Evolutionary conservation across 2,797 vertebrate genomes (phyloP).

Genomic region (Premnoplex brunnescens): DNA sequence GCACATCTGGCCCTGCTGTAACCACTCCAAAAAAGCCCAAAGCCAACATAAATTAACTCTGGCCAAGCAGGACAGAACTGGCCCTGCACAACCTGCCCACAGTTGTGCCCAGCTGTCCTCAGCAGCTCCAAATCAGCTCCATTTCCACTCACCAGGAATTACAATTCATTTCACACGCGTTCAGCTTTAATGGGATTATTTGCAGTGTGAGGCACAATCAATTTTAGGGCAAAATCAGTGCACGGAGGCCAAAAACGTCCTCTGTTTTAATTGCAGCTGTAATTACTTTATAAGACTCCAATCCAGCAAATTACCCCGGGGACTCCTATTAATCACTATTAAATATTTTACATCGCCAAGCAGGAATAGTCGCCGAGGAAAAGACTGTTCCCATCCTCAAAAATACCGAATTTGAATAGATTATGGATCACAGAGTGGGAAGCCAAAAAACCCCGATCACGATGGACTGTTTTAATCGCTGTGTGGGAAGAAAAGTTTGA

Average conservation of each 20-base stretch:
- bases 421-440: not conserved
- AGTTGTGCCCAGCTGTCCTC: not conserved
- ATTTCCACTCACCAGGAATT: not conserved
- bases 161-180: not conserved
- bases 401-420: not conserved
- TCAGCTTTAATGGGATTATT: not conserved
- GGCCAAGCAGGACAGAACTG: not conserved
- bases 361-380: not conserved
- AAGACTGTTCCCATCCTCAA: not conserved
- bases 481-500: not conserved
- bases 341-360: not conserved
- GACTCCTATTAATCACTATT: not conserved
- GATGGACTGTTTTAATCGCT: rapidly evolving
- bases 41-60: not conserved
- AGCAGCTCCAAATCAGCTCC: not conserved
- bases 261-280: constrained; percentile 13
- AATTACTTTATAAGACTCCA: constrained; percentile 28
- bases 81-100: not conserved
- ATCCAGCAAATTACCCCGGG: not conserved
- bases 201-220: not conserved
- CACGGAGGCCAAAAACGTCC: not conserved
- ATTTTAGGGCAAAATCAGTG: not conserved
- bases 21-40: not conserved
- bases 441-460: not conserved
- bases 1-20: not conserved